Evolutionary conservation across 2,113 vertebrate genomes (phyloP).

Genomic region (western clawed frog (Xenopus tropicalis)): DNA sequence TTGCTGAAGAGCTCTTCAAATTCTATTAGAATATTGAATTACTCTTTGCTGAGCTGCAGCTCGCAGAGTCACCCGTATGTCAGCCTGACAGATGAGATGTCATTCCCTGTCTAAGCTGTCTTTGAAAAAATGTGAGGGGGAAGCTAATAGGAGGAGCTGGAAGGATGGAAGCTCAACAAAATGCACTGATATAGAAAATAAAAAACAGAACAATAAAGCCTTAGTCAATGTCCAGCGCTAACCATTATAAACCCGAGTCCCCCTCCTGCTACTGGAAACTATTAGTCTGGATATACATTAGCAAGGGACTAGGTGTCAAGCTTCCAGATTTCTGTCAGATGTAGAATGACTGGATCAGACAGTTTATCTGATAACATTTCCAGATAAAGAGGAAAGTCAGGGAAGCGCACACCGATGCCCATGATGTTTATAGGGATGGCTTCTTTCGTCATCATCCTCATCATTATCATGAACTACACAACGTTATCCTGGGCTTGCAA

Average conservation of each 20-base stretch:
- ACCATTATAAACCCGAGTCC: background rate
- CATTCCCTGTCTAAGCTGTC: constrained; percentile 73
- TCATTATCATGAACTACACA: no score
- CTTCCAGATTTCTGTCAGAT: background rate
- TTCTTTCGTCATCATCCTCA: background rate
- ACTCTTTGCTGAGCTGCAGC: constrained; percentile 66
- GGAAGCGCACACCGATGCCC: no score
- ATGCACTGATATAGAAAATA: background rate
- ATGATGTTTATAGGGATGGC: background rate
- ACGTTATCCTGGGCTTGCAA: no score
- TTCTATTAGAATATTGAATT: constrained; percentile 83
- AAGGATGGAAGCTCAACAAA: constrained; percentile 3
- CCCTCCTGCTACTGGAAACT: background rate
- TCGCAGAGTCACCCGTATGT: constrained; percentile 63
- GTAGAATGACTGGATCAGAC: background rate
- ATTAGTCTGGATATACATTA: no score
- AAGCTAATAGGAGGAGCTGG: constrained; percentile 25
- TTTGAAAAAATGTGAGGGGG: constrained; percentile 35
- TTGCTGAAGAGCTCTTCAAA: constrained; percentile 68
- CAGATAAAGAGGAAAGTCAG: background rate
- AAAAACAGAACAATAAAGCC: background rate
- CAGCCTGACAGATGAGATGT: constrained; percentile 79
- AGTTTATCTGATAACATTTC: background rate
- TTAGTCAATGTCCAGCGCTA: background rate
- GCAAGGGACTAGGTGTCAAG: background rate